Base-by-base conservation (phyloP, 2,113 vertebrate species). In the Brachyistius frenatus region DNA sequence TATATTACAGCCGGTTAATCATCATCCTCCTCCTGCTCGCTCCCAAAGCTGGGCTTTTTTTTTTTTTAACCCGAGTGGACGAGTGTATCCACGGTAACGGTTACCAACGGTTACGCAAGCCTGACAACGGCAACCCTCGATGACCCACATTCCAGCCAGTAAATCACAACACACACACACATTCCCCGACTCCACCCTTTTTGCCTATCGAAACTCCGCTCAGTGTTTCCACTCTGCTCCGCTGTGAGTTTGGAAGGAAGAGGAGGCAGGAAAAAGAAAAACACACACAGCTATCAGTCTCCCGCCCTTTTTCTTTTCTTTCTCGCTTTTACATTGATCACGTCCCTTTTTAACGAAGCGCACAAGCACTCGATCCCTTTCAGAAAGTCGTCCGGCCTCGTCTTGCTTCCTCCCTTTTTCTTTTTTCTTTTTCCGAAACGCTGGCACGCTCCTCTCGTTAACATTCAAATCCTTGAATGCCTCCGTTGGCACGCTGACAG, bases 81-180 rank as follows among this genome's bases (percentile, higher is more conserved):
- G 11, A 2, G 39, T 41, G 81, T 90, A 76, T 89, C 92, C 89
- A 78, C 84, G 68, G 91, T 81, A 89, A 93, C 91, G 8, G 91
- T 91, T 85, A 80, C 88, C 81, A 84, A 78, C 10, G 76, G 89
- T 89, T 85, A 85, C 73, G 31, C 89, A 88, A 89, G 87, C 80
- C 54, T 47, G 66, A 91, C 79, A 66, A 85, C 67, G 16, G 70
- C 85, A 82, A 39, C 78, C 86, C 73, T 78, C 52, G 56, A 57
- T 86, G 90, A 93, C 90, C 90, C 90, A 92, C 92, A 92, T 93
- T 92, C 91, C 89, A 86, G 76, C 84, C 23, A 81, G 86, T 91
- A 89, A 92, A 92, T 93, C 86, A 90, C 86, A 81, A 76, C 78
- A 76, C 80, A 71, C 72, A 55, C 60, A 52, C 62, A 47, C 50